These are phyloP conservation scores for Graphium colonna DNA, from an alignment of 2,888 invertebrate genomes.

Conservation along the genomic window DNA sequence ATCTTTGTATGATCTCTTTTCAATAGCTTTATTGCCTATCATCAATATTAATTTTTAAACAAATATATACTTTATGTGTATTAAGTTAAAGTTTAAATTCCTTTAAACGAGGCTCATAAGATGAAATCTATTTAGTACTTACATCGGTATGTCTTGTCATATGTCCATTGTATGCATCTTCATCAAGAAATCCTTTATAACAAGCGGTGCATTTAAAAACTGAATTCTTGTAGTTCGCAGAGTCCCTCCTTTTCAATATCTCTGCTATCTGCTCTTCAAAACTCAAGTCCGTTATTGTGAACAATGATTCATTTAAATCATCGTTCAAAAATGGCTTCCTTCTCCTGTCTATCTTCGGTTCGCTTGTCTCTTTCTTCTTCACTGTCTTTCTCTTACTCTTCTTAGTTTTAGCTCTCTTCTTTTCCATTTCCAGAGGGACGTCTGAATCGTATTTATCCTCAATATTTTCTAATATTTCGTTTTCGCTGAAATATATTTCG, in stretches of 20 bases:
- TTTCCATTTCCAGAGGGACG: background rate
- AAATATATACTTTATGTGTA: no score
- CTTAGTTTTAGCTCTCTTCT: conserved; percentile 37
- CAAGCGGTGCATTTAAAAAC: conserved; percentile 61
- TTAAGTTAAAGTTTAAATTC: no score
- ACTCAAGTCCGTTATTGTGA: conserved; percentile 55
- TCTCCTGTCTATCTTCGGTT: conserved; percentile 57
- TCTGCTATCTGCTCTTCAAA: conserved; percentile 63
- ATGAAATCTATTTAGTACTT: no score
- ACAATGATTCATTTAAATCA: conserved; percentile 60
- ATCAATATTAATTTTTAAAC: no score
- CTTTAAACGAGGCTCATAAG: no score
- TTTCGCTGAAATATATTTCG: conserved; percentile 22
- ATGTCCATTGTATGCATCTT: conserved; percentile 60
- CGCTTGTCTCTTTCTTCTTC: conserved; percentile 28
- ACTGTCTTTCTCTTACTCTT: conserved; percentile 28
- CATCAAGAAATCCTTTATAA: conserved; percentile 62
- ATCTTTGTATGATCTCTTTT: no score
- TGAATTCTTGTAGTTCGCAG: conserved; percentile 59
- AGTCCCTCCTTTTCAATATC: conserved; percentile 58
- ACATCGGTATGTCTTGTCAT: conserved; percentile 59
- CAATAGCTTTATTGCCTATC: no score
- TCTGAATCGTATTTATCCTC: conserved; percentile 25
- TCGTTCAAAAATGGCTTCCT: conserved; percentile 62
- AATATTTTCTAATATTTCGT: conserved; percentile 14